Evolutionary conservation across 2,888 invertebrate species (phyloP).

Genomic region (Cephus pulcher): DNA sequence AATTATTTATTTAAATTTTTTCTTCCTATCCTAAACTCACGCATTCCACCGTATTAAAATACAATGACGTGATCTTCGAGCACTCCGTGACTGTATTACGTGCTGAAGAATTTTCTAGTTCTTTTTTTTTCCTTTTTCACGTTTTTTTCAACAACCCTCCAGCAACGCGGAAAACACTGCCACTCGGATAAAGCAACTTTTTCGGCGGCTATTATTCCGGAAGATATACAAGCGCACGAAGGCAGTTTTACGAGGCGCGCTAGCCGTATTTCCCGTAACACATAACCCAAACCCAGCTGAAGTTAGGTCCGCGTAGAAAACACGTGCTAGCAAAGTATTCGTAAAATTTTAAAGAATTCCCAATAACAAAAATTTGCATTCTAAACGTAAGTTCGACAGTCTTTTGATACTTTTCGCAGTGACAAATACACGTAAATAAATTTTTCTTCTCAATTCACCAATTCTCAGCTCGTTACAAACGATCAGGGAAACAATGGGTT

Average conservation of each 20-base stretch:
- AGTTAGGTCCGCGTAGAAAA: background rate
- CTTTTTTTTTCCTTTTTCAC: constrained; percentile 2
- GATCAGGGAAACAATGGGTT: background rate
- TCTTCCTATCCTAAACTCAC: background rate
- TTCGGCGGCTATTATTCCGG: constrained; percentile 33
- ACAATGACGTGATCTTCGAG: background rate
- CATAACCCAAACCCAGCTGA: background rate
- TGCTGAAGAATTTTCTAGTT: background rate
- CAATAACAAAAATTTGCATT: background rate
- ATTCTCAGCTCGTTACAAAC: background rate
- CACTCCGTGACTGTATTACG: background rate
- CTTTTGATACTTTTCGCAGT: background rate
- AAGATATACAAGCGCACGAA: constrained; percentile 30
- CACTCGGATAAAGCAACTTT: constrained; percentile 23
- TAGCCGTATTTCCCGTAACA: constrained; percentile 30
- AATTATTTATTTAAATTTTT: background rate
- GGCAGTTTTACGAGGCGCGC: constrained; percentile 36
- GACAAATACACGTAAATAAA: background rate
- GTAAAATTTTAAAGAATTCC: background rate
- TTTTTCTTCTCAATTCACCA: background rate
- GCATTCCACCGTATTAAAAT: background rate
- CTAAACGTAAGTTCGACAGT: background rate
- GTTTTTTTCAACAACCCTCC: constrained; percentile 7
- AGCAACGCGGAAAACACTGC: constrained; percentile 8
- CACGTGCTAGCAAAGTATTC: constrained; percentile 1